These are phyloP conservation scores for Acomys russatus DNA, from an alignment of 2,797 vertebrate species.

Conservation along the genomic window DNA sequence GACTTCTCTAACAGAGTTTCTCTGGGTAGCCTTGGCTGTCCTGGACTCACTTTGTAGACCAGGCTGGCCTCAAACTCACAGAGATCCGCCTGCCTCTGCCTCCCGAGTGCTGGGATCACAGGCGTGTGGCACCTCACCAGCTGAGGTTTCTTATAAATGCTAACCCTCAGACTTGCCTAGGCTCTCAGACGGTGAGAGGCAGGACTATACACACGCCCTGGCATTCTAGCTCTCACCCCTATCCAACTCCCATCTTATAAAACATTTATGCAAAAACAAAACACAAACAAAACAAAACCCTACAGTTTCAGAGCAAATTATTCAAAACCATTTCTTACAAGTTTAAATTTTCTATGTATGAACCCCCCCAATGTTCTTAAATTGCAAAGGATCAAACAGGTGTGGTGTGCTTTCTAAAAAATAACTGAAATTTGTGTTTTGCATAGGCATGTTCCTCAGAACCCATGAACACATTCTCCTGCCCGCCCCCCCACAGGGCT, in stretches of 20 bases:
- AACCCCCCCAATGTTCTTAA: slow-evolving; percentile 40
- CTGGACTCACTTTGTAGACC: too few species aligned
- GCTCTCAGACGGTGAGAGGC: not conserved
- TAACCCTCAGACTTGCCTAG: not conserved
- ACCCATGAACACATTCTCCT: not conserved
- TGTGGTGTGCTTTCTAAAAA: slow-evolving; percentile 57
- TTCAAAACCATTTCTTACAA: slow-evolving; percentile 33
- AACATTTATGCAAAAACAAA: slow-evolving; percentile 33
- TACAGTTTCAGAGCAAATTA: slow-evolving; percentile 22
- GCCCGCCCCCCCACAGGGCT: not conserved
- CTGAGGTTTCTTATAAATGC: not conserved
- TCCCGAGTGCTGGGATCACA: too few species aligned
- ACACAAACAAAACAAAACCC: too few species aligned
- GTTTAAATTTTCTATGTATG: slow-evolving; percentile 45
- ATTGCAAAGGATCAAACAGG: slow-evolving; percentile 28
- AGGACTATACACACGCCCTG: not conserved
- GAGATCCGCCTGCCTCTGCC: too few species aligned
- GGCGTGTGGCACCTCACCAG: too few species aligned
- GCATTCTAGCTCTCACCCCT: not conserved
- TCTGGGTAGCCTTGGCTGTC: too few species aligned
- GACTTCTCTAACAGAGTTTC: not conserved
- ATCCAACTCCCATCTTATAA: not conserved
- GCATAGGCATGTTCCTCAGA: not conserved
- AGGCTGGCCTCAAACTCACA: too few species aligned
- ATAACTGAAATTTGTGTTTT: slow-evolving; percentile 15